A percentile compares a stretch with the other conserved stretches of the same genome.
phyloP scores from a whole-genome alignment of 2,888 invertebrate genomes.

The Hydrotaea diabolus region DNA sequence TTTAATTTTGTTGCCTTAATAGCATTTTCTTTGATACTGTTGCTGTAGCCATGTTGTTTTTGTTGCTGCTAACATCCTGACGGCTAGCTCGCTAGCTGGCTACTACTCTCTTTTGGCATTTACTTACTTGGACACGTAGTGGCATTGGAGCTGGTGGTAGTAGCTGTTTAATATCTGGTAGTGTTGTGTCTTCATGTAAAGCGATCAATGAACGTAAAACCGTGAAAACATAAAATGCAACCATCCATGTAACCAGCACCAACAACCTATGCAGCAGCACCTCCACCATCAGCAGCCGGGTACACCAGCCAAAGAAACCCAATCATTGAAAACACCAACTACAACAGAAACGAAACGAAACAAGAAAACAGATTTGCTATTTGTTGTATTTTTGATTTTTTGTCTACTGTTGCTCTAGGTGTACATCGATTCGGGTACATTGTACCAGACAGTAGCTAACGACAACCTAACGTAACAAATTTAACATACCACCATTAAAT shows the following conservation, averaged over 20 bases:
- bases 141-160: background rate
- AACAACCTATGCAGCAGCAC: no score
- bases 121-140: background rate
- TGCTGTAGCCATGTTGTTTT: background rate
- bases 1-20: slow-evolving; percentile 22
- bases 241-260: background rate
- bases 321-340: background rate
- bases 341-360: background rate
- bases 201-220: slow-evolving; percentile 61
- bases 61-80: background rate
- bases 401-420: background rate
- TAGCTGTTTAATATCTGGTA: slow-evolving; percentile 3
- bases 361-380: background rate
- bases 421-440: background rate
- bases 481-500: background rate
- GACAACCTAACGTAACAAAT: slow-evolving; percentile 10
- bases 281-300: background rate
- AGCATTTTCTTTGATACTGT: background rate
- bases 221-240: slow-evolving; percentile 5
- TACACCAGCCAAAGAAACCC: background rate
- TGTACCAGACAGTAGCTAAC: slow-evolving; percentile 2
- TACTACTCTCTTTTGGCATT: background rate
- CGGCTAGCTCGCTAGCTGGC: background rate
- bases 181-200: slow-evolving; percentile 42
- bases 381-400: background rate